Evolutionary conservation across 2,888 invertebrate genomes (phyloP), one percentile per base, ranked within the genome.

Genomic region (Synanthedon andrenaeformis): DNA sequence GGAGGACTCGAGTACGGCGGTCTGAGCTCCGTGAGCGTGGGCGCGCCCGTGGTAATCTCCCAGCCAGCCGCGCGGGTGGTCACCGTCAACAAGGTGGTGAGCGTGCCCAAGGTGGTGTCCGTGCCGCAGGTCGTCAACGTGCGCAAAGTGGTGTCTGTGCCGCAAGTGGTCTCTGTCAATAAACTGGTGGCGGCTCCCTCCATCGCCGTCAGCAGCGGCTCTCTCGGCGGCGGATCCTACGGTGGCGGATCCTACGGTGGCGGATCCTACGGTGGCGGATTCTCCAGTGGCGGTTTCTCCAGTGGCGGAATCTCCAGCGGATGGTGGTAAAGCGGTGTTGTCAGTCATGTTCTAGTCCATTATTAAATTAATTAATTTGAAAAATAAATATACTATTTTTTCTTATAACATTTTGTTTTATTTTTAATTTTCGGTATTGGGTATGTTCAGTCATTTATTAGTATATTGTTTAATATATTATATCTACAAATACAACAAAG

Each of bases 131-230:
- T 73, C 10, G 64, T 76, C 45, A 60, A 62, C 42, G 72, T 74
- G 12, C 72, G 66, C 57, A 78, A 74, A 57, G 63, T 74, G 41
- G 70, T 81, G 58, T 67, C 70, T 52, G 72, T 72, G 56, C 76
- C 72, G 13, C 70, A 73, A 62, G 75, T 74, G 57, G 70, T 78
- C 61, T 68, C 78, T 54, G 76, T 78, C 54, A 80, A 79, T 63
- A 64, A 68, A 58, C 69, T 76, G 51, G 72, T 80, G 53, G 65
- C 78, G 49, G 64, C 69, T 23, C 63, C 67, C 53, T 59, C 61
- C 59, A 59, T 63, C 62, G 53, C 57, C 52, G 42, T 50, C 50
- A 52, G 56, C 52, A 57, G 59, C 61, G 56, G 56, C 55, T 62
- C 59, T 62, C 57, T 59, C 50, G 58, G 59, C 50, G 61, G 56